Base-by-base conservation (phyloP, 2,113 vertebrate genomes). In the Colistium nudipinnis region DNA sequence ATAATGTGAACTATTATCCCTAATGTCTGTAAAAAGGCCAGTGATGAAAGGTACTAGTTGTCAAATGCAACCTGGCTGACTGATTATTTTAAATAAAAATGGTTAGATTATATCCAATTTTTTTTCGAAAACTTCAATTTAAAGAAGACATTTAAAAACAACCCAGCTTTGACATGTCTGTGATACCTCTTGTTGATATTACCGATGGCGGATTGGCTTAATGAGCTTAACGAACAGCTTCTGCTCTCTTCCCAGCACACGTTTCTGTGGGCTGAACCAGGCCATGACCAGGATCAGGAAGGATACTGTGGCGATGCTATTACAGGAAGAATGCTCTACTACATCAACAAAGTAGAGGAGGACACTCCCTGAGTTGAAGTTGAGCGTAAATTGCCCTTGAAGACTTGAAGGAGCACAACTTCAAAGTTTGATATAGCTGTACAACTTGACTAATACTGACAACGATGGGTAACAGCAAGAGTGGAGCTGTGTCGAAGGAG, bases 401-500 rank as follows among this genome's bases (percentile, higher is more conserved):
- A 60, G 55, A 72, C 17, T 31, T 28, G 11, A 35, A 56, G 35
- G 39, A 27, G 25, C 10, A 45, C 19, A 47, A 0, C 39, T 51
- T 52, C 17, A 25, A 35, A 38, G 13, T 39, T 33, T 25, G 1
- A 64, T 45, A 53, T 17, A 70, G 3, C 48, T 70, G 13, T 11
- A 8, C 55, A 55, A 56, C 44, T 61, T 24, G 20, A 39, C 14
- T 41, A 48, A 27, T 57, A 68, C 33, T 39, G 20, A 10, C 68
- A 71, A 54, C 45, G 10, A 93, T 93, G 92, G 92, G 92, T 2
- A 92, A 92, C 74, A 62, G 19, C 81, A 89, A 84, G 68, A 93
- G 90, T 5, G 73, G 87, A 1, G 87, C 70, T 4, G 78, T 93
- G 28, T 90, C 92, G 54, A 90, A 89, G 62, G 90, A 92, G 64